Base-by-base conservation (phyloP, 1,140 invertebrate genomes). In the Lerema accius region DNA sequence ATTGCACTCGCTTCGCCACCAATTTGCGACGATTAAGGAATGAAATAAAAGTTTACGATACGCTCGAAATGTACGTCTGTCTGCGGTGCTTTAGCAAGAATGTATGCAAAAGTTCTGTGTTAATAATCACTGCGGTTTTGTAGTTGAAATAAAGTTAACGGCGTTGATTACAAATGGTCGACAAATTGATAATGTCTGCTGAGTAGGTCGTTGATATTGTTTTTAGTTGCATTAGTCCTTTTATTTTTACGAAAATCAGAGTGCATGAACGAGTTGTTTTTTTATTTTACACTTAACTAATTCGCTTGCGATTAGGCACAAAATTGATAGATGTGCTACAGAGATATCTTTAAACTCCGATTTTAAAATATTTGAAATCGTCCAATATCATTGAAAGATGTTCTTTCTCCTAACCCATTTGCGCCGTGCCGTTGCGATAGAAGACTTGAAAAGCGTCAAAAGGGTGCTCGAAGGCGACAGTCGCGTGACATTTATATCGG, bases 401-500 rank as follows among this genome's bases (percentile, higher is more conserved):
- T 17, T 37, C 35, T 39, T 10, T 13, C 32, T 19, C 28, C 15
- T 19, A 5, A 19, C 17, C 49, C 35, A 16, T 53, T 19, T 28
- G 9, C 13, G 28, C 28, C 15, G 1, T 55, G 16, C 35, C 10
- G 35, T 0, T 11, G 35, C 35, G 35, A 37, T 37, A 40, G 50
- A 39, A 39, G 16, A 53, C 16, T 28, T 15, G 28, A 23, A 40
- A 56, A 43, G 39, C 11, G 13, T 55, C 51, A 43, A 14, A 45
- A 13, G 26, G 23, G 40, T 43, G 14, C 49, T 56, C 15, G n/a
- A 45, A 55, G 55, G 61, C 62, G 72, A 61, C 61, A 61, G 70
- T 75, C 71, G 76, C 84, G 83, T 89, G 86, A 85, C 83, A 86
- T 87, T 80, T 73, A 55, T 71, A 71, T 68, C 71, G 59, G 68